Evolutionary conservation across 1,140 invertebrate species (phyloP), one percentile per base, ranked within the genome.

Genomic region (Psix sp.): DNA sequence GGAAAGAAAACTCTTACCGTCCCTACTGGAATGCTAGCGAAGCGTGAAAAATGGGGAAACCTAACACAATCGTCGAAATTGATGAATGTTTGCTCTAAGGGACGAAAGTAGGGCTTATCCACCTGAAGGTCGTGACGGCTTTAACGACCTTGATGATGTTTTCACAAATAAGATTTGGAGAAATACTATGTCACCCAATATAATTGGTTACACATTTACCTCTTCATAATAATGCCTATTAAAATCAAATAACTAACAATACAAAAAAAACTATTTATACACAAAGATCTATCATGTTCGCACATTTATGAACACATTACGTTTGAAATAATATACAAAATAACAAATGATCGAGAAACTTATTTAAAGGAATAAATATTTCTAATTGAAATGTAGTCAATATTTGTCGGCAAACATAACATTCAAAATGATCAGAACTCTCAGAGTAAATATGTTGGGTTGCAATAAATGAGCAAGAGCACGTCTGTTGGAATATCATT

Each of bases 11-110:
- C 6, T 17, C 43, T 11, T 16, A 9, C 31, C 13, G 20, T 29
- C 43, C 56, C 56, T 20, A 15, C 11, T 29, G 33, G 35, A 48
- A 59, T 48, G 43, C 24, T 9, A 11, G 16, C 57, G 36, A 60
- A 60, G 36, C 45, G 24, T 60, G 57, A 60, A 60, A 60, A 60
- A 49, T 60, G 36, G 56, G 56, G 56, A 57, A 57, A 38, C 40
- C 17, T 26, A 45, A 36, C 29, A 45, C 40, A 43, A 36, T 36
- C 40, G 17, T 26, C 20, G 26, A 39, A 59, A 59, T 59, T 59
- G 56, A 59, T 59, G 56, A 59, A 59, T 59, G 56, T 59, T 48
- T 59, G 26, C 56, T 39, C 39, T 59, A 31, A 48, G 56, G 35
- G 43, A 14, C 40, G 16, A 48, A 14, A 46, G 24, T 13, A 9